Evolutionary conservation across 2,113 vertebrate species (phyloP).

Genomic region (Maylandia zebra): DNA sequence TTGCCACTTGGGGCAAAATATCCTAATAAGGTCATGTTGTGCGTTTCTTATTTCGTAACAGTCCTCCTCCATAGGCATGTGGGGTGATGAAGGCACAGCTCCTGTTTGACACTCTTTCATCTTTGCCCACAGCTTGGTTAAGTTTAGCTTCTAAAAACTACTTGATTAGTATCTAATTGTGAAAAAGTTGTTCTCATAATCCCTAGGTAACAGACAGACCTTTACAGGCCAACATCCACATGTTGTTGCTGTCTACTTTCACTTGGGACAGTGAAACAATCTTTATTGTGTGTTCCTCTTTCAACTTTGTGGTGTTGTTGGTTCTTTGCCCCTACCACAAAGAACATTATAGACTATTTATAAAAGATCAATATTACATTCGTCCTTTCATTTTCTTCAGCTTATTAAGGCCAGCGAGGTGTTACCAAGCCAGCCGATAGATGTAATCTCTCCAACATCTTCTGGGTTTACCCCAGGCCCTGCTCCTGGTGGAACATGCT

Average conservation of each 20-base stretch:
- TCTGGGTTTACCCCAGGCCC: not conserved
- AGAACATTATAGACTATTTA: not conserved
- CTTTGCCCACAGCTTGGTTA: not conserved
- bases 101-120: not conserved
- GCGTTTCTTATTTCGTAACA: not conserved
- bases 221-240: not conserved
- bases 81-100: not conserved
- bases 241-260: not conserved
- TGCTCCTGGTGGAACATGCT: not conserved
- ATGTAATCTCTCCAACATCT: not conserved
- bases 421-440: not conserved
- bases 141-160: not conserved
- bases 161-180: not conserved
- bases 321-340: not conserved
- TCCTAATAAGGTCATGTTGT: not conserved
- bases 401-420: not conserved
- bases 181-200: not conserved
- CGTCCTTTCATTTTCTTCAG: accelerated
- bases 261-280: not conserved
- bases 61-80: not conserved
- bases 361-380: not conserved
- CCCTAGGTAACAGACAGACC: not conserved
- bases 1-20: not conserved
- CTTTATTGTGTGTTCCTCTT: not conserved
- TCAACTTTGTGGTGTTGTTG: not conserved